Percentiles rank a stretch among this genome's conserved stretches.
Evolutionary conservation across 1,140 invertebrate genomes (phyloP).

Genomic region (Chionoecetes opilio): DNA sequence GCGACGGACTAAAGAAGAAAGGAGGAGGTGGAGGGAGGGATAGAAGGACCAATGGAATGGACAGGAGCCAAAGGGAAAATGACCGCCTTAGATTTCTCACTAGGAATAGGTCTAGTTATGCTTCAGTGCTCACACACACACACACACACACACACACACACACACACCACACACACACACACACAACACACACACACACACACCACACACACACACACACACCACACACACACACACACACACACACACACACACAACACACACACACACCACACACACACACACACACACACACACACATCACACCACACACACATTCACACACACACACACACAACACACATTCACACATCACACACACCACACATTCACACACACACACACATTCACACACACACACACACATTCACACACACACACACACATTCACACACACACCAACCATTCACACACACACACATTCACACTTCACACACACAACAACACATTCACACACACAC

Average conservation of each 20-base stretch:
- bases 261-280: too few relatives aligned
- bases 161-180: conserved; percentile 52
- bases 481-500: too few relatives aligned
- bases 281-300: too few relatives aligned
- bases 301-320: too few relatives aligned
- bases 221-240: conserved; percentile 44
- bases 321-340: too few relatives aligned
- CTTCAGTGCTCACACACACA: neutral
- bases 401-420: conserved; percentile 41
- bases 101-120: too few relatives aligned
- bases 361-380: conserved; percentile 45
- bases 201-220: conserved; percentile 43
- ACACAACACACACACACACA: conserved; percentile 44
- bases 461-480: neutral
- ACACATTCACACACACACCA: conserved; percentile 47
- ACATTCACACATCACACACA: neutral
- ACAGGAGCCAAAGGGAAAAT: too few relatives aligned
- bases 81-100: too few relatives aligned
- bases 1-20: too few relatives aligned
- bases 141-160: conserved; percentile 48
- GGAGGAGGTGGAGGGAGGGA: too few relatives aligned
- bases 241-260: neutral
- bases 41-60: neutral
- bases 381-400: conserved; percentile 46
- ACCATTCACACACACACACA: conserved; percentile 14